These are phyloP conservation scores for Larimichthys polyactis DNA, from an alignment of 2,113 vertebrate species.

Conservation along the genomic window DNA sequence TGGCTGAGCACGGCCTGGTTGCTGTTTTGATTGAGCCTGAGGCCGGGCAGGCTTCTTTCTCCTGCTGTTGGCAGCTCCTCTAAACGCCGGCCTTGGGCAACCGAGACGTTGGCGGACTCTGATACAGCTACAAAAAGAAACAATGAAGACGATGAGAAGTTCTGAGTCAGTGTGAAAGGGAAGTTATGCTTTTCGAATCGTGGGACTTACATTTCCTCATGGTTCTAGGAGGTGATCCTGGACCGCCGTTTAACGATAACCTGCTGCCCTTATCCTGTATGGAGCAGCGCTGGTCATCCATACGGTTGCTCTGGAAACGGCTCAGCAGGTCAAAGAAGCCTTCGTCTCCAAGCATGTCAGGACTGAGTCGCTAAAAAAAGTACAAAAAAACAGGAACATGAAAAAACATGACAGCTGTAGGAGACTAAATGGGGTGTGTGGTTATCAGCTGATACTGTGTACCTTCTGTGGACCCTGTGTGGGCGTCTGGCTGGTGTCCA, in stretches of 20 bases:
- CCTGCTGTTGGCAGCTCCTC: slow-evolving; percentile 87
- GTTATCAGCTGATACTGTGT: slow-evolving; percentile 35
- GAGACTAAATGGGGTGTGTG: background rate
- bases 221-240: slow-evolving; percentile 82
- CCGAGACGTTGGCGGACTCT: slow-evolving; percentile 83
- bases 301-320: slow-evolving; percentile 96
- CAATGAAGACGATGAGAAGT: background rate
- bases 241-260: slow-evolving; percentile 60
- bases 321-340: slow-evolving; percentile 97
- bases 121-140: slow-evolving; percentile 82
- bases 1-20: slow-evolving; percentile 85
- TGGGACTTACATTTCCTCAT: slow-evolving; percentile 86
- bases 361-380: slow-evolving; percentile 83
- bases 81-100: slow-evolving; percentile 87
- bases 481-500: slow-evolving; percentile 79
- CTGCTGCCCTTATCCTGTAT: slow-evolving; percentile 85
- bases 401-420: background rate
- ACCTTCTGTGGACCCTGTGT: slow-evolving; percentile 86
- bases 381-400: slow-evolving; percentile 9
- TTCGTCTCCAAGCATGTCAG: slow-evolving; percentile 90
- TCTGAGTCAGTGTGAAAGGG: background rate
- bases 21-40: slow-evolving; percentile 84
- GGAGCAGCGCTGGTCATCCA: slow-evolving; percentile 95
- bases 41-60: slow-evolving; percentile 87
- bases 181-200: background rate